Evolutionary conservation across 2,113 vertebrate species (phyloP).

Genomic region (Ellobius talpinus): DNA sequence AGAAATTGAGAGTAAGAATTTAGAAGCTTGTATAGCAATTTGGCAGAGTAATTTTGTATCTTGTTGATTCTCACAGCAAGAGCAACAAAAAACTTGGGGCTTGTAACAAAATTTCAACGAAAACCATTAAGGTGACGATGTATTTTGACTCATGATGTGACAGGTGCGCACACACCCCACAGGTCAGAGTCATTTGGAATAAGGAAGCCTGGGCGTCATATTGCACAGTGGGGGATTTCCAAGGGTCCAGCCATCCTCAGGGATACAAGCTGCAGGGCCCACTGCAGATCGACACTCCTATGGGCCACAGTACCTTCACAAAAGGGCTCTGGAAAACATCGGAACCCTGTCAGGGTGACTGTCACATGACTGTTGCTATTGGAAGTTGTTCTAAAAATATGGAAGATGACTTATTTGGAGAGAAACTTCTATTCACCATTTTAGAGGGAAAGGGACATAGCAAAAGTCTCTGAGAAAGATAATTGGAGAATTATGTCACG

Average conservation of each 20-base stretch:
- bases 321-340: neutral
- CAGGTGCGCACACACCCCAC: neutral
- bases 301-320: neutral
- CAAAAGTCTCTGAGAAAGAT: slow-evolving; percentile 61
- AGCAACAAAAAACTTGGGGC: slow-evolving; percentile 46
- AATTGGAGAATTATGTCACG: slow-evolving; percentile 58
- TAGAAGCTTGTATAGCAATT: slow-evolving; percentile 12
- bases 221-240: neutral
- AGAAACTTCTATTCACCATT: slow-evolving; percentile 54
- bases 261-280: accelerated
- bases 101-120: slow-evolving; percentile 50
- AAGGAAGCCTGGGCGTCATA: neutral
- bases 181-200: neutral
- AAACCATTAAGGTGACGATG: slow-evolving; percentile 56
- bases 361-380: neutral
- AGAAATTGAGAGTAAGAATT: neutral
- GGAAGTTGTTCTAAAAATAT: slow-evolving; percentile 10
- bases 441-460: neutral
- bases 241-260: accelerated
- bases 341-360: neutral
- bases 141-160: slow-evolving; percentile 44
- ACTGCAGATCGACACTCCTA: accelerated
- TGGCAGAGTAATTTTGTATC: slow-evolving; percentile 63
- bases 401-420: neutral
- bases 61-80: slow-evolving; percentile 48